phyloP scores from a whole-genome alignment of 2,888 invertebrate species.

The Tinea trinotella region DNA sequence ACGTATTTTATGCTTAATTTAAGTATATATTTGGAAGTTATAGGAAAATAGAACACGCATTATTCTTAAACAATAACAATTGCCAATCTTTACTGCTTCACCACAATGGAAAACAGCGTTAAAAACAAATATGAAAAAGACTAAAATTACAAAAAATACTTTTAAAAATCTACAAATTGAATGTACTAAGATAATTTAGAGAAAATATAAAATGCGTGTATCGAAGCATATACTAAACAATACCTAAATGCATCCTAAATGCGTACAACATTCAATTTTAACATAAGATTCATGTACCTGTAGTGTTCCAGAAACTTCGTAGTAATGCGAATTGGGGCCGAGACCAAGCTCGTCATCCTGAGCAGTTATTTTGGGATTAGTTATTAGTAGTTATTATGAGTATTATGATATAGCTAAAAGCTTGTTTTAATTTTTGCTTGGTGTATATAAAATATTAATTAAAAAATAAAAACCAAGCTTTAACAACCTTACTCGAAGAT shows the following conservation, averaged over 20 bases:
- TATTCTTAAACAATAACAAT: no score
- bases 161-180: no score
- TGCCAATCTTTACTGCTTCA: no score
- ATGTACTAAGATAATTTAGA: background rate
- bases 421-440: background rate
- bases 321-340: constrained; percentile 69
- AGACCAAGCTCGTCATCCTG: constrained; percentile 70
- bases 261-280: background rate
- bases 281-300: constrained; percentile 48
- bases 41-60: no score
- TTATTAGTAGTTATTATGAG: background rate
- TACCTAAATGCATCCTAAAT: background rate
- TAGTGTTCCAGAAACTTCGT: constrained; percentile 71
- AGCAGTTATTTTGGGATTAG: constrained; percentile 44
- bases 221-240: background rate
- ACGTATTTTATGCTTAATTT: no score
- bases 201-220: background rate
- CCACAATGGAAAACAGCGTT: no score
- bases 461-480: no score
- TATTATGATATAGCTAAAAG: background rate
- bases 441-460: no score
- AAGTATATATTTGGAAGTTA: no score
- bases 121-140: no score
- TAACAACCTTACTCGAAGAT: no score
- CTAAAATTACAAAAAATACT: no score